Evolutionary conservation across 2,797 vertebrate species (phyloP), one percentile per base, ranked within the genome.

Genomic region (Coracias cyanogaster): DNA sequence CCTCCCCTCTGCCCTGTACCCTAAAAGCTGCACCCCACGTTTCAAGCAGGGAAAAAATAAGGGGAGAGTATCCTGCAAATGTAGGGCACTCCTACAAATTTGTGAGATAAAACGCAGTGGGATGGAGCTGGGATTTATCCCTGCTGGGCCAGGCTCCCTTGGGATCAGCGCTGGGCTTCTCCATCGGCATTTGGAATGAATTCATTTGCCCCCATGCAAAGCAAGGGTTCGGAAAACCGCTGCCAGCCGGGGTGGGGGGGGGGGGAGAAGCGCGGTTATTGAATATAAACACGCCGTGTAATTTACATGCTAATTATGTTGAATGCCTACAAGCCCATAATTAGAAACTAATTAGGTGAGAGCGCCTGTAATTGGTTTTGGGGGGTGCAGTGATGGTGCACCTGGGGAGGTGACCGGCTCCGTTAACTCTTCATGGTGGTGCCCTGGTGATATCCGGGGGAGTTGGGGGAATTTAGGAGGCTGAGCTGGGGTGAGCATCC

Each of bases 231-330:
- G 93, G 37, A 2, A 94, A 83, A 89, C 70, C 28, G 60, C 89
- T 31, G 71, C 92, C 96, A 94, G 94, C 83, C 82, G 6, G 45
- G 17, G 19, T 20, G 57, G 62, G 73, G 85, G 6, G 45, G 17
- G 19, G n/a, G 57, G 62, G 73, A 83, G 89, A 82, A 95, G 96
- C 97, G 96, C 77, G 2, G 97, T 98, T 98, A 98, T 98, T 98
- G 98, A 98, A 98, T 98, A 98, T 98, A 98, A 98, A 98, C 98
- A 98, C 25, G 11, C 74, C 24, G 74, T 97, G 96, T 98, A 98
- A 98, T 98, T 98, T 98, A 98, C 98, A 98, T 98, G 97, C 98
- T 98, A 98, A 98, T 98, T 98, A 97, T 97, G 97, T 97, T 97
- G 98, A 98, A 98, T 97, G 96, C 94, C 97, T 98, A 96, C 80